Evolutionary conservation across 2,888 invertebrate genomes (phyloP).

Genomic region (Drosophila fungiperda): DNA sequence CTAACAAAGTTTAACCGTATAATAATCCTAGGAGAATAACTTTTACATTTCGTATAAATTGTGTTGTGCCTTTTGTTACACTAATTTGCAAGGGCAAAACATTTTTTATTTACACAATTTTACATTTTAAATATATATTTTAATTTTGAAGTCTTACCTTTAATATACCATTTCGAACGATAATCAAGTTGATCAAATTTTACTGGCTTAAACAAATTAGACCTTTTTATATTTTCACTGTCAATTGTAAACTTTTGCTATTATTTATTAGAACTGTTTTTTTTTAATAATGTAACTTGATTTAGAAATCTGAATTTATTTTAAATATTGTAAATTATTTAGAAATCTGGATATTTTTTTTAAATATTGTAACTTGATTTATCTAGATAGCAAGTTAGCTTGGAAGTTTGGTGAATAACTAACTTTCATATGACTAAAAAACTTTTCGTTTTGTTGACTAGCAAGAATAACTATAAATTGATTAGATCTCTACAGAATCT

Average conservation of each 20-base stretch:
- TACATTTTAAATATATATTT: not conserved
- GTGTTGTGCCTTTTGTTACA: constrained; percentile 11
- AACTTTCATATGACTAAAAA: not conserved
- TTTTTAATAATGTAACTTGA: too few relatives aligned
- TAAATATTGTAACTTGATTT: too few relatives aligned
- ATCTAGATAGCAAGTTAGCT: too few relatives aligned
- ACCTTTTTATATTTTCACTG: too few relatives aligned
- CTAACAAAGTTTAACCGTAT: constrained; percentile 22
- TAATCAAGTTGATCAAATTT: not conserved
- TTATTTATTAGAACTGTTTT: not conserved
- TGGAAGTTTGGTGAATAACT: not conserved
- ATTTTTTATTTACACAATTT: not conserved
- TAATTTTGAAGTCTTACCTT: not conserved
- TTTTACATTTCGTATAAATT: constrained; percentile 38
- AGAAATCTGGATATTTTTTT: too few relatives aligned
- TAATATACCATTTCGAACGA: not conserved
- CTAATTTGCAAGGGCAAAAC: constrained; percentile 6
- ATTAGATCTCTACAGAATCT: not conserved
- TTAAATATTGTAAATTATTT: too few relatives aligned
- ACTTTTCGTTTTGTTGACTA: not conserved
- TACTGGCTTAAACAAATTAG: too few relatives aligned
- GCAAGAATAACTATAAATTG: not conserved
- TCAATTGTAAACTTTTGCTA: rapidly evolving
- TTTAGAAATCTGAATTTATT: not conserved
- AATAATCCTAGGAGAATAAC: constrained; percentile 21